These are phyloP conservation scores for Chymomyza caudatula DNA, from an alignment of 2,888 invertebrate species.

Conservation along the genomic window DNA sequence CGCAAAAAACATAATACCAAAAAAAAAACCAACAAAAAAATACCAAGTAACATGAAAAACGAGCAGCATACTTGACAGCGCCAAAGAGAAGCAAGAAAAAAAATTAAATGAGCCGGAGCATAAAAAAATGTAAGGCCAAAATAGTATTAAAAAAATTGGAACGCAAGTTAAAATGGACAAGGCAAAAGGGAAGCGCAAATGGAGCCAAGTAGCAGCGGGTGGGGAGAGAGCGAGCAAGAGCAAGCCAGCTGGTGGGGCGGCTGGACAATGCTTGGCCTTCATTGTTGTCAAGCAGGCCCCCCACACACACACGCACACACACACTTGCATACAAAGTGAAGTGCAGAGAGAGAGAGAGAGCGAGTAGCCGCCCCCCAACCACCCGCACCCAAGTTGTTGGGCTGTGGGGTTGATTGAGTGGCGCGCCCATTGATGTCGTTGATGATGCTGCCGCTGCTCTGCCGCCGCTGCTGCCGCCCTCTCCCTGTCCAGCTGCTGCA, in stretches of 20 bases:
- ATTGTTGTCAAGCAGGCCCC: constrained; percentile 66
- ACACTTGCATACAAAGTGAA: neutral
- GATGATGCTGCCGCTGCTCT: constrained; percentile 3
- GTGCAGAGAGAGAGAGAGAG: neutral
- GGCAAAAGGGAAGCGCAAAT: neutral
- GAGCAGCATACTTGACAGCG: neutral
- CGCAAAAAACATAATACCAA: constrained; percentile 16
- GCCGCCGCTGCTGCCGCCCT: neutral
- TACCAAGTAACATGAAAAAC: constrained; percentile 12
- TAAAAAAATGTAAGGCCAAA: constrained; percentile 1
- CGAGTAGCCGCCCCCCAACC: constrained; percentile 2
- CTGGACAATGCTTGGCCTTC: constrained; percentile 70
- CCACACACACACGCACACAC: constrained; percentile 3
- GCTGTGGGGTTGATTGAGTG: constrained; percentile 66
- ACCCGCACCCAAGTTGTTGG: constrained; percentile 1
- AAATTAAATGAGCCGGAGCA: constrained; percentile 2
- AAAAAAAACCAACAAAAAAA: constrained; percentile 13
- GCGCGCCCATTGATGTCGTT: constrained; percentile 65
- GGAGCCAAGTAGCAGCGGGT: neutral
- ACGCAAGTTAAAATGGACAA: constrained; percentile 38
- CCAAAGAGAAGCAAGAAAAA: constrained; percentile 7
- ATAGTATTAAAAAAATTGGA: constrained; percentile 18
- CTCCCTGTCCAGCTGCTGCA: neutral
- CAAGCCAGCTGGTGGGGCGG: constrained; percentile 13
- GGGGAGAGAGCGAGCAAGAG: constrained; percentile 10